Evolutionary conservation across 23 tunicate species (phyloP).

Genomic region (Diplosoma virens): DNA sequence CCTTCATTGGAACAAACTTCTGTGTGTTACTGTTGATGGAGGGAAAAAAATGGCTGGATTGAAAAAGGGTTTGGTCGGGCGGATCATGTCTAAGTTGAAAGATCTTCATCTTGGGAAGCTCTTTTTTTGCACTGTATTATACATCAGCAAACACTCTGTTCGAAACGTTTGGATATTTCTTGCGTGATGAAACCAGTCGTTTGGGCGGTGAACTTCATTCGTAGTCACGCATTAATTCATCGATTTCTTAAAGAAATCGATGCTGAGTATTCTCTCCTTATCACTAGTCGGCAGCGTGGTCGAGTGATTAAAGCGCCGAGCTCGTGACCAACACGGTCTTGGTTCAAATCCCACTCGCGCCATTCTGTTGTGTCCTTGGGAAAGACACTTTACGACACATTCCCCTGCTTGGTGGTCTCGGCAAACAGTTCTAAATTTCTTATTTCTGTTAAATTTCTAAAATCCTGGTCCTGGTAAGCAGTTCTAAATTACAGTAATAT

Average conservation of each 20-base stretch:
- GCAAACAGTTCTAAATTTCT: too few relatives aligned
- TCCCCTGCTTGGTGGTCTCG: too few relatives aligned
- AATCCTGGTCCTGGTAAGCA: too few relatives aligned
- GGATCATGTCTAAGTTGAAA: slow-evolving; percentile 49
- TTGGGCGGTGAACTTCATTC: slow-evolving; percentile 45
- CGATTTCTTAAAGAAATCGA: slow-evolving; percentile 29
- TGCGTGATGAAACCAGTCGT: slow-evolving; percentile 51
- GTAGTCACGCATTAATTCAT: slow-evolving; percentile 35
- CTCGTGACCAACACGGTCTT: too few relatives aligned
- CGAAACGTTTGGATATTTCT: slow-evolving; percentile 34
- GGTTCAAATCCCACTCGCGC: too few relatives aligned
- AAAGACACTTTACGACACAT: neutral
- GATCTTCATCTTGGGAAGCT: slow-evolving; percentile 46
- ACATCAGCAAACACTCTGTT: slow-evolving; percentile 53
- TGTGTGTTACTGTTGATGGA: slow-evolving; percentile 53
- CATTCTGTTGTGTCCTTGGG: too few relatives aligned
- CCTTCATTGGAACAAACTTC: slow-evolving; percentile 40
- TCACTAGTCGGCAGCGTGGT: slow-evolving; percentile 32
- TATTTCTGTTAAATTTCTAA: too few relatives aligned
- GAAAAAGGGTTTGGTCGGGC: slow-evolving; percentile 57
- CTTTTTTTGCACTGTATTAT: slow-evolving; percentile 33
- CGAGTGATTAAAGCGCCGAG: slow-evolving; percentile 19
- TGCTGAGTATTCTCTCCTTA: slow-evolving; percentile 27
- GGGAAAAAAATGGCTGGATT: slow-evolving; percentile 43
- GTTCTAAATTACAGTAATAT: too few relatives aligned